phyloP scores from a whole-genome alignment of 2,113 vertebrate species.

The Nerophis ophidion region DNA sequence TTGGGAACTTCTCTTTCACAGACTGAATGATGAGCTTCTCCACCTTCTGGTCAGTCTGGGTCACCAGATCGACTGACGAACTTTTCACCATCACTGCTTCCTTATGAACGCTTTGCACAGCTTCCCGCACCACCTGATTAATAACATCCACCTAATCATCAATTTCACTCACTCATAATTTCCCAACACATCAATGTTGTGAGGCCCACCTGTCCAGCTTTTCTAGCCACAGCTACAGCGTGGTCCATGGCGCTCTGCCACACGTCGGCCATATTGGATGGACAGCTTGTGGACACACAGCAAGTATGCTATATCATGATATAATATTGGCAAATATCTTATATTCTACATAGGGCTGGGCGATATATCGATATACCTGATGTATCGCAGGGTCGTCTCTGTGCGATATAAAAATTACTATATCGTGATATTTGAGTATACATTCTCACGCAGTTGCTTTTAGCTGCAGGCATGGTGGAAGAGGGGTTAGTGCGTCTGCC shows the following conservation, averaged over 20 bases:
- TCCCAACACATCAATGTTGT: not conserved
- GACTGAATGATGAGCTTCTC: constrained; percentile 88
- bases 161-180: not conserved
- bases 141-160: not conserved
- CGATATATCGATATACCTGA: no score
- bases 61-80: constrained; percentile 88
- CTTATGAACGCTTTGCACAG: constrained; percentile 74
- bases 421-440: no score
- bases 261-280: constrained; percentile 54
- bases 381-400: no score
- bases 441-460: no score
- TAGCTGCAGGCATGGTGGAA: no score
- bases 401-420: no score
- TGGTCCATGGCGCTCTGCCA: constrained; percentile 71
- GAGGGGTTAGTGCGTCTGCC: no score
- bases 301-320: no score
- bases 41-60: constrained; percentile 91
- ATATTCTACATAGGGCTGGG: no score
- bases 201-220: constrained; percentile 54
- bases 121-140: constrained; percentile 78
- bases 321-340: no score
- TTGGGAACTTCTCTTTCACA: constrained; percentile 87
- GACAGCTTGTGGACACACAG: not conserved
- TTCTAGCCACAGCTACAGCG: constrained; percentile 58
- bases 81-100: constrained; percentile 84